Conservation (phyloP, 2,888 invertebrate genomes). For the Lysandra coridon region DNA sequence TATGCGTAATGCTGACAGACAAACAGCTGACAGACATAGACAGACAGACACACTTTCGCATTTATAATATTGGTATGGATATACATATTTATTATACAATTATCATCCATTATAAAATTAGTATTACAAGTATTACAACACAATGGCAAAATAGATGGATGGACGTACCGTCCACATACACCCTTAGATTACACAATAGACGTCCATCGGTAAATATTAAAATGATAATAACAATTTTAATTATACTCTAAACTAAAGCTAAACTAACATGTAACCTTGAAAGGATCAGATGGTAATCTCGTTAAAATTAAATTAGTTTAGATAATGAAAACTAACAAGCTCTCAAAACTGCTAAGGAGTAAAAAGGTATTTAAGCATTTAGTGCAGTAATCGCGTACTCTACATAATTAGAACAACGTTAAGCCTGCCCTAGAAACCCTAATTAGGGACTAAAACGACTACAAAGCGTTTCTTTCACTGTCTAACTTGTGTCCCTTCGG, state of each 20-base stretch:
- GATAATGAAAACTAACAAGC: not conserved
- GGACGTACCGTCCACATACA: no score
- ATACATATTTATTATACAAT: no score
- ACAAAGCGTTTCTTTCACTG: not conserved
- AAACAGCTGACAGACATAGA: no score
- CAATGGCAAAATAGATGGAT: no score
- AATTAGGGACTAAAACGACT: not conserved
- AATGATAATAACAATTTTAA: not conserved
- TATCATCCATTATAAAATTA: no score
- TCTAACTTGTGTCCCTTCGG: not conserved
- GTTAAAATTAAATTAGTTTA: slow-evolving; percentile 17
- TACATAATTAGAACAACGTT: slow-evolving; percentile 18
- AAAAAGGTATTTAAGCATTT: slow-evolving; percentile 18
- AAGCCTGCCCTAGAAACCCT: slow-evolving; percentile 25
- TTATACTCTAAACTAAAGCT: not conserved
- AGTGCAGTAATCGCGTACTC: slow-evolving; percentile 23
- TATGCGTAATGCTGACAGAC: no score
- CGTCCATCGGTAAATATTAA: not conserved
- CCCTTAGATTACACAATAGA: not conserved
- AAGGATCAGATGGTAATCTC: not conserved
- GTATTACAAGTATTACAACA: no score
- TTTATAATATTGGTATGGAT: no score
- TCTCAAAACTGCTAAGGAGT: not conserved
- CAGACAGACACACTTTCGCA: no score
- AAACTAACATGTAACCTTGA: not conserved